Base-by-base conservation (phyloP, 1,140 invertebrate species). In the Agrypnia vestita region DNA sequence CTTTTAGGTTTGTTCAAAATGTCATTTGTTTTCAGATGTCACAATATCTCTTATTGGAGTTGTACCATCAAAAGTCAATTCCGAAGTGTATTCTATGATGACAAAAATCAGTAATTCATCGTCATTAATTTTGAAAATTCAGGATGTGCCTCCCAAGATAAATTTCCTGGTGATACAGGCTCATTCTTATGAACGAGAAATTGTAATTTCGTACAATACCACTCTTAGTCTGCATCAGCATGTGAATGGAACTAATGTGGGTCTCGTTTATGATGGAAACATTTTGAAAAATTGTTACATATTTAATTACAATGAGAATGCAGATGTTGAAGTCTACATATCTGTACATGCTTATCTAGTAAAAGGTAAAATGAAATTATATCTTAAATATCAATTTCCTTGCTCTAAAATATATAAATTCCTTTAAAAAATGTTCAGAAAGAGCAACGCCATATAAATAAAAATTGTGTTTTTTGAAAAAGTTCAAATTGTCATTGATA, bases 111-210 rank as follows among this genome's bases (percentile, higher is more conserved):
- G 85, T 35, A 67, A 71, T 3, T 79, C 81, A 46, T 86, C 86
- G 44, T 86, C 81, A 3, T 79, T 90, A 3, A 81, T 84, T 76
- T 86, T 93, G 55, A 85, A 87, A 53, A 87, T 93, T 59, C 83
- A 76, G 10, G 87, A 91, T 84, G 85, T 91, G 72, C 89, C 90
- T 53, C 79, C 82, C 62, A 84, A 85, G 43, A 84, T 91, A 53
- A 85, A 86, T 25, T 95, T 93, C 86, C 86, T 94, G 44, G 87
- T 95, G 64, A 86, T 93, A 62, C 94, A 95, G 92, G 90, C 91
- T 13, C 94, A 95, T 84, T 89, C 90, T 56, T 91, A 92, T 80
- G 78, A 90, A 13, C 84, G 91, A 73, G 92, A 93, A 87, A 84
- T 95, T 0, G 91, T 91, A 11, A 81, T 95, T 46, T 91, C 91